Evolutionary conservation across 2,888 invertebrate genomes (phyloP).

Genomic region (Falcaria lacertinaria): DNA sequence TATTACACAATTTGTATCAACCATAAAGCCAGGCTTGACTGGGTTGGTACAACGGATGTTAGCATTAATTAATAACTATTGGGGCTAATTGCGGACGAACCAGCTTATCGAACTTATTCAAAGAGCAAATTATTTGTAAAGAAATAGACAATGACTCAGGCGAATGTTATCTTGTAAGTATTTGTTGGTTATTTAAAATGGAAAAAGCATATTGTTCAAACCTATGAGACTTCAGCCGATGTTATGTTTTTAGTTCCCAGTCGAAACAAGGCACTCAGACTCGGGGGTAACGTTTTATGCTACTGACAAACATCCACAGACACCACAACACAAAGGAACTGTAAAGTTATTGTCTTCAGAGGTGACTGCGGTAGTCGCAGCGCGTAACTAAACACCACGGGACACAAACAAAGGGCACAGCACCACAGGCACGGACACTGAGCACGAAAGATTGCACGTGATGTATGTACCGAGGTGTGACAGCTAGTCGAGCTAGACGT

Average conservation of each 20-base stretch:
- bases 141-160: too few relatives aligned
- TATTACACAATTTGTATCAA: constrained; percentile 9
- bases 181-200: too few relatives aligned
- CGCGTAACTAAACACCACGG: constrained; percentile 42
- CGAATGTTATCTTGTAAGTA: too few relatives aligned
- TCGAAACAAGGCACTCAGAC: constrained; percentile 52
- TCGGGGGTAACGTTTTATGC: constrained; percentile 49
- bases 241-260: too few relatives aligned
- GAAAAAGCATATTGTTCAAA: too few relatives aligned
- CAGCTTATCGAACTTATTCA: too few relatives aligned
- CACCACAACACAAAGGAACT: constrained; percentile 63
- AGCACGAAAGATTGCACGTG: constrained; percentile 42
- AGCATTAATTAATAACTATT: constrained; percentile 26
- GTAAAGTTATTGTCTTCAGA: constrained; percentile 41
- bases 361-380: constrained; percentile 23
- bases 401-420: constrained; percentile 52
- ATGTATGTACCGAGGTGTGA: constrained; percentile 14
- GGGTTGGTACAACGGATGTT: constrained; percentile 9
- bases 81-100: constrained; percentile 33
- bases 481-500: constrained; percentile 4
- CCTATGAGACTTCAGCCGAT: too few relatives aligned
- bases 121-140: too few relatives aligned
- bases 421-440: constrained; percentile 49
- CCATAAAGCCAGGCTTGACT: constrained; percentile 12
- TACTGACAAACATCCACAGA: constrained; percentile 34